A percentile compares a stretch with the other conserved stretches of the same genome.
These are phyloP conservation scores for Baryphthengus martii DNA, from an alignment of 2,113 vertebrate species.

Conservation along the genomic window DNA sequence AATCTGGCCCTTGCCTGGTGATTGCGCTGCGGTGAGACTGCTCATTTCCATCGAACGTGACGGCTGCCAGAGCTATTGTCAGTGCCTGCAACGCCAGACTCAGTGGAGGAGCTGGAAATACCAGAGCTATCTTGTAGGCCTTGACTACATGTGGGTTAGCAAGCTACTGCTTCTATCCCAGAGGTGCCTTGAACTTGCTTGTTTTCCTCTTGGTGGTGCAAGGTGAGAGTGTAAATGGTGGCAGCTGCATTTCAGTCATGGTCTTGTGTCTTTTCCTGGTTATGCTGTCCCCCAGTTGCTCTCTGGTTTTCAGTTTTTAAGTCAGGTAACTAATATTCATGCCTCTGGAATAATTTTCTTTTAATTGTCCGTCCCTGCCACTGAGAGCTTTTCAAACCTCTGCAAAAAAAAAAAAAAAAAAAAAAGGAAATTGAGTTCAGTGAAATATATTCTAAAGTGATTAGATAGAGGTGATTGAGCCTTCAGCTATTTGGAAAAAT, in stretches of 20 bases:
- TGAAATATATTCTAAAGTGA: not conserved
- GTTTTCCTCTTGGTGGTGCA: not conserved
- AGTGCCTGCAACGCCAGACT: rapidly evolving
- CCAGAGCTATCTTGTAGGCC: not conserved
- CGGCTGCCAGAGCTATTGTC: not conserved
- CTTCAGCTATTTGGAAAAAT: not conserved
- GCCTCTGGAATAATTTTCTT: not conserved
- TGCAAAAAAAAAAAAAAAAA: not conserved
- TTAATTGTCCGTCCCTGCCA: not conserved
- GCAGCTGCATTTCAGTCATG: not conserved
- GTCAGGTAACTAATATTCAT: not conserved
- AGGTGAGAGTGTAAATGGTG: not conserved
- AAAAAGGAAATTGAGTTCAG: not conserved
- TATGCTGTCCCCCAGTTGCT: rapidly evolving
- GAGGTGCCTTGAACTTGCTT: not conserved
- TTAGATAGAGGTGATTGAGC: not conserved
- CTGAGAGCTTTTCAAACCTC: not conserved
- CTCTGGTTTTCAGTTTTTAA: not conserved
- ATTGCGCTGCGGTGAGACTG: not conserved
- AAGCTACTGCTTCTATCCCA: not conserved
- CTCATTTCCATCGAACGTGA: not conserved
- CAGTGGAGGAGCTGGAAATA: not conserved
- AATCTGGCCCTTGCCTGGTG: not conserved
- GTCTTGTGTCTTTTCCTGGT: not conserved
- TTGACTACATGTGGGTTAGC: not conserved